These are phyloP conservation scores for Galeopterus variegatus DNA, from an alignment of 2,113 vertebrate genomes.

Conservation along the genomic window DNA sequence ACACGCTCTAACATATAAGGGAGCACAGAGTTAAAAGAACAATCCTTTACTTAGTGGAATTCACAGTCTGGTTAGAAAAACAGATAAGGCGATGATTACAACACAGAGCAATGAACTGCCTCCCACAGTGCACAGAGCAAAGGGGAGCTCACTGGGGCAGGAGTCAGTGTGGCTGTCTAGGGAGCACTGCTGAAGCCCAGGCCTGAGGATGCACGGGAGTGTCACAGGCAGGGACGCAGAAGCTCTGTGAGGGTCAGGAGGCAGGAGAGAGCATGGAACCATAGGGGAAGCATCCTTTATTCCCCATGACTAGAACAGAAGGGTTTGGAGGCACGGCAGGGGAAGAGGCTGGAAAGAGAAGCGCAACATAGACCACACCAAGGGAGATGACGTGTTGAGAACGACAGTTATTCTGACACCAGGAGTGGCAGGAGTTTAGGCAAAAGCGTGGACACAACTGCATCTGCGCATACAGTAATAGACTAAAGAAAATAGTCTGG, in stretches of 20 bases:
- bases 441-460: not conserved
- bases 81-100: not conserved
- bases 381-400: not conserved
- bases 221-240: not conserved
- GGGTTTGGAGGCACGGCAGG: not conserved
- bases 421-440: not conserved
- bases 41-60: not conserved
- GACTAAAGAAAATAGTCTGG: not conserved
- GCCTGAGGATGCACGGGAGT: not conserved
- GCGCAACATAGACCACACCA: not conserved
- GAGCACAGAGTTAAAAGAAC: not conserved
- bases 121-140: not conserved
- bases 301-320: not conserved
- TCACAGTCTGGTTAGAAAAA: not conserved
- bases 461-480: not conserved
- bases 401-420: not conserved
- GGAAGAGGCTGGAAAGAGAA: not conserved
- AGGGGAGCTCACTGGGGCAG: not conserved
- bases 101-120: not conserved
- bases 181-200: not conserved
- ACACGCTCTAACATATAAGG: not conserved
- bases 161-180: not conserved
- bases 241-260: not conserved
- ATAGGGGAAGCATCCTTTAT: not conserved
- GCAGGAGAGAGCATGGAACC: not conserved